Evolutionary conservation across 1,140 invertebrate species (phyloP).

Genomic region (Sitobion miscanthi): DNA sequence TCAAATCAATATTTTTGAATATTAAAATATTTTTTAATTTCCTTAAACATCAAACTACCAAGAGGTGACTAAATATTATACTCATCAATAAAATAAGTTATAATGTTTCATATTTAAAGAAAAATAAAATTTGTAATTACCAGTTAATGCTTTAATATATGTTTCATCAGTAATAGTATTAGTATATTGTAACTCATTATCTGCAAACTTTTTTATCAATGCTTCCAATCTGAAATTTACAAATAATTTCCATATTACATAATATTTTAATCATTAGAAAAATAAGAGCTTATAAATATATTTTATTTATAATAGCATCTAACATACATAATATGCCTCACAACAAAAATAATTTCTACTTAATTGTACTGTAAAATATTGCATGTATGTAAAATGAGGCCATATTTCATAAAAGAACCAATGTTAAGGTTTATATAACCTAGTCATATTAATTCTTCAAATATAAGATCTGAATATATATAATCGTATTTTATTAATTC

Average conservation of each 20-base stretch:
- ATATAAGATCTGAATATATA: too few species aligned
- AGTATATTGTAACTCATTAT: neutral
- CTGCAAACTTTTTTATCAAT: neutral
- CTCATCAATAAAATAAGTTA: neutral
- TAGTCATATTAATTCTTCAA: too few species aligned
- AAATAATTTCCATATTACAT: neutral
- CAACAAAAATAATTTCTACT: neutral
- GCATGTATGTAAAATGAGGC: too few species aligned
- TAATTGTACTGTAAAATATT: neutral
- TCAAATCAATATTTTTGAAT: neutral
- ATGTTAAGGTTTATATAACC: too few species aligned
- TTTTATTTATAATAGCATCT: neutral
- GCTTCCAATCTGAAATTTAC: conserved; percentile 3
- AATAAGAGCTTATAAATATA: neutral
- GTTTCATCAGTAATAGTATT: neutral
- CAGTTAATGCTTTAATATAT: conserved; percentile 47
- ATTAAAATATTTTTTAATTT: neutral
- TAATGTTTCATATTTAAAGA: neutral
- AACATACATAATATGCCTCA: neutral
- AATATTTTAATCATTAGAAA: neutral
- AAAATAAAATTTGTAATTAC: conserved; percentile 28
- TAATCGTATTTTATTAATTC: too few species aligned
- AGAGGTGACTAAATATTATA: too few species aligned
- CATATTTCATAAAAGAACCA: too few species aligned
- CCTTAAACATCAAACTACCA: too few species aligned